Evolutionary conservation across 2,113 vertebrate species (phyloP), one percentile per base, ranked within the genome.

Genomic region (Onychorhynchus coronatus): DNA sequence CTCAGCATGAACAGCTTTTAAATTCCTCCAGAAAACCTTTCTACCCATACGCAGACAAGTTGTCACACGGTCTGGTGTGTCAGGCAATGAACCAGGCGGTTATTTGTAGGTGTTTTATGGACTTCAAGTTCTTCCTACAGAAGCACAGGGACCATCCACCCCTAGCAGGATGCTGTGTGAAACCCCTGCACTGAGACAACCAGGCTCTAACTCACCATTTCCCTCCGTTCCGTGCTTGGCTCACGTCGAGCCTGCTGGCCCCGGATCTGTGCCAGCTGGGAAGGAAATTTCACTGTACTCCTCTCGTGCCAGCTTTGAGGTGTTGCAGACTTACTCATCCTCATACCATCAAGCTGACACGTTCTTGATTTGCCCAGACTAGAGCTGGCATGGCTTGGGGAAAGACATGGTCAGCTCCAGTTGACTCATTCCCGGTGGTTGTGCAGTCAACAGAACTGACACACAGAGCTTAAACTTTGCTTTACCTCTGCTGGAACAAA

Each of bases 311-410:
- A 95, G 88, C 73, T 79, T 68, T 76, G 39, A 95, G 95, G 95
- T 97, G 91, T 80, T 95, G 94, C 79, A 93, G 42, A 61, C 73
- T 95, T 94, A 91, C 91, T 95, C 81, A 90, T 50, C 89, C 88
- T 94, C 33, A 11, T 95, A 55, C 82, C 91, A 66, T 92, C 91
- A 71, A n/a, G 63, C 71, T 96, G 96, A 96, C 85, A 84, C 1
- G 3, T 30, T 89, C 83, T 56, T 86, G 76, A 92, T 97, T 44
- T 93, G 95, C 92, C 96, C 94, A 93, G 94, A 95, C 94, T 93
- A 14, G 85, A 92, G 77, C 70, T 96, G 94, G 91, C 83, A 85
- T 61, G 86, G 94, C 91, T 79, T 74, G 41, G 75, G 37, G 79
- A 92, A 91, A 93, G 68, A 30, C 81, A 52, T 84, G 93, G 96